Evolutionary conservation across 2,113 vertebrate genomes (phyloP), one percentile per base, ranked within the genome.

Genomic region (Lampris incognitus): DNA sequence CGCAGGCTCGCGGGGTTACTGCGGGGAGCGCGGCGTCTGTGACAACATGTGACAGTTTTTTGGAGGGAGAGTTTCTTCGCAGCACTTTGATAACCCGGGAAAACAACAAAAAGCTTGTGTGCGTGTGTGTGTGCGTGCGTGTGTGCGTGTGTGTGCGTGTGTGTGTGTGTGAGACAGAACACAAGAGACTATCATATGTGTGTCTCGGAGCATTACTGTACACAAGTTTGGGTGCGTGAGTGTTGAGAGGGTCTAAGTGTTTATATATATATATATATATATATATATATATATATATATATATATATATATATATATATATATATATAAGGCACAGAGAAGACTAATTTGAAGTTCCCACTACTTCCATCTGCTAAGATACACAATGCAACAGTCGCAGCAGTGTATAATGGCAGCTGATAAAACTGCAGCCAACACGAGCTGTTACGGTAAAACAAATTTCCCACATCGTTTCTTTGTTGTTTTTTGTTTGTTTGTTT

Each of bases 31-130:
- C 91, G 91, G 87, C 89, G 88, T 89, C 88, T 90, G 90, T 81
- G 85, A 80, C 79, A 79, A 87, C 91, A 88, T 89, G 90, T 89
- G 91, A 89, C 91, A 89, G 83, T 77, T 90, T 91, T 90, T 88
- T 78, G 83, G 81, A 75, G 85, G 86, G 83, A 80, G 88, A 81
- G 84, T 92, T 90, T 85, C 88, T 91, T 88, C 87, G 88, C 85
- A 83, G 84, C 86, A 79, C 90, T 91, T 89, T 92, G 90, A 93
- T 90, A 90, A 89, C 81, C 79, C 68, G 63, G 50, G 84, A 90
- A 80, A 90, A 90, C 85, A 77, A 91, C 90, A 69, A 85, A 87
- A 86, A 87, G 86, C 84, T 61, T 82, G 40, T 49, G 9, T 44
- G n/a, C 66, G 54, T 58, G 62, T 55, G 82, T 82, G 83, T 83